Evolutionary conservation across 2,797 vertebrate genomes (phyloP).

Genomic region (Hypotaenidia okinawae): DNA sequence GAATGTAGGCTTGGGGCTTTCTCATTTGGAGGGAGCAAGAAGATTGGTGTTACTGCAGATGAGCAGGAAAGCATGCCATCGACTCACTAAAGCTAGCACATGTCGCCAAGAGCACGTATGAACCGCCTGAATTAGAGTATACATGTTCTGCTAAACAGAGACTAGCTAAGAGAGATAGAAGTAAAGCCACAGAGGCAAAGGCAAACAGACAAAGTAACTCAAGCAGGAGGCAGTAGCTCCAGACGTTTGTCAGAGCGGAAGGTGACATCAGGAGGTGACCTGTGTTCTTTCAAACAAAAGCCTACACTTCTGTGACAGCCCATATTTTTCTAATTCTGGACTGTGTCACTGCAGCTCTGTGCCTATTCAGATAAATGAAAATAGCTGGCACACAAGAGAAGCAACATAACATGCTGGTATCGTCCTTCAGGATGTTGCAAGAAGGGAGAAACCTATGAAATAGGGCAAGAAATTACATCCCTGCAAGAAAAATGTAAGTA

Average conservation of each 20-base stretch:
- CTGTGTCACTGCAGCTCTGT: not conserved
- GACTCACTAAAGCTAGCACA: not conserved
- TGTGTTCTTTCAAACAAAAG: not conserved
- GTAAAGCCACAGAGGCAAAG: not conserved
- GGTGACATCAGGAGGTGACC: not conserved
- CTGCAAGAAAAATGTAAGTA: not conserved
- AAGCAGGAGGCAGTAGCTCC: not conserved
- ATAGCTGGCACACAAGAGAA: not conserved
- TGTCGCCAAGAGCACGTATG: not conserved
- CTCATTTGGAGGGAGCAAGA: not conserved
- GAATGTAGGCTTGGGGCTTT: not conserved
- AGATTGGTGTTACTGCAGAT: constrained; percentile 12
- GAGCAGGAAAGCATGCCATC: not conserved
- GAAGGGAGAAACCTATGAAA: not conserved
- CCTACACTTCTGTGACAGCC: not conserved
- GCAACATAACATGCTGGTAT: not conserved
- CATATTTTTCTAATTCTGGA: not conserved
- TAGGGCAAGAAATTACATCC: not conserved
- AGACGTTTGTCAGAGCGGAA: not conserved
- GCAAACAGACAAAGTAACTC: not conserved
- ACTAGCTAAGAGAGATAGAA: not conserved
- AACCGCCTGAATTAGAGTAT: not conserved
- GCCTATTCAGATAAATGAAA: not conserved
- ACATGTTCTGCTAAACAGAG: not conserved
- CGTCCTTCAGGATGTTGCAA: not conserved